A percentile compares a stretch with the other conserved stretches of the same genome.
Conservation (phyloP, 2,888 invertebrate genomes). For the Clitarchus hookeri region DNA sequence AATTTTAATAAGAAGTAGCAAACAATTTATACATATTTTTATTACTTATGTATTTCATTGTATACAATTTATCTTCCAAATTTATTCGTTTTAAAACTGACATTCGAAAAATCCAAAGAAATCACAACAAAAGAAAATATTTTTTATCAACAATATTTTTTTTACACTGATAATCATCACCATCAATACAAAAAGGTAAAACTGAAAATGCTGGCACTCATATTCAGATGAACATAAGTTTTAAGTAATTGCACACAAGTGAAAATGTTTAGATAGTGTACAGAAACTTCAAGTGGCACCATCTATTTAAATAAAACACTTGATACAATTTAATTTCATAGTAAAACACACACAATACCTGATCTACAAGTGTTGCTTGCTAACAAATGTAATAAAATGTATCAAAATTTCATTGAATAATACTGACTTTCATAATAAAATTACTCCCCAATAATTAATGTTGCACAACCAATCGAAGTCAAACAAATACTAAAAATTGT, state of each 20-base stretch:
- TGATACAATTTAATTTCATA: background rate
- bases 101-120: background rate
- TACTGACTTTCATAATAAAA: conserved; percentile 10
- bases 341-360: conserved; percentile 10
- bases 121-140: background rate
- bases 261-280: background rate
- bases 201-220: background rate
- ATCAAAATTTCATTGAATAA: conserved; percentile 10
- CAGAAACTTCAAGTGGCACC: background rate
- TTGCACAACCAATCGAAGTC: background rate
- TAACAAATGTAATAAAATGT: conserved; percentile 14
- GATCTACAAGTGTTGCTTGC: background rate
- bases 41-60: background rate
- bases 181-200: background rate
- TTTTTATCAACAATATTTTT: background rate
- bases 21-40: background rate
- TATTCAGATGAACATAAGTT: background rate
- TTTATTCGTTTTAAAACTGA: background rate
- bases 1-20: background rate
- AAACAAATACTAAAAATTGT: background rate
- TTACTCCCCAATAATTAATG: background rate
- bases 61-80: background rate
- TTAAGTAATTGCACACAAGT: conserved; percentile 9
- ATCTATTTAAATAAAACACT: background rate
- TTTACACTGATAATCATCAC: background rate